phyloP scores from a whole-genome alignment of 2,888 invertebrate genomes.

The Dusona sp. region DNA sequence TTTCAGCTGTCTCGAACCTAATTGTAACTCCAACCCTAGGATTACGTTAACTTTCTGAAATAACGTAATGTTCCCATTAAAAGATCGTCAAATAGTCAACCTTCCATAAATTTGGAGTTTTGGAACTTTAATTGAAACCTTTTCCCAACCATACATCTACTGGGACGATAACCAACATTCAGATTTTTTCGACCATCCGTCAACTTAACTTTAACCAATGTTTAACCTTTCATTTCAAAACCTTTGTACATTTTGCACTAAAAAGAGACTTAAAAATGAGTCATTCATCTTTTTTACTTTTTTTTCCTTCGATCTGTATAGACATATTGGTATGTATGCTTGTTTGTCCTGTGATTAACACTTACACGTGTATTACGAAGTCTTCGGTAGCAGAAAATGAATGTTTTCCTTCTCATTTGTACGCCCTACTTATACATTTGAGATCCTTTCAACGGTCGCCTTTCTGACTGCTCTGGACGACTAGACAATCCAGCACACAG shows the following conservation, averaged over 20 bases:
- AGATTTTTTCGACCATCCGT: neutral
- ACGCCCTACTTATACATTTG: constrained; percentile 34
- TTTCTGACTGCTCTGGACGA: neutral
- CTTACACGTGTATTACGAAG: constrained; percentile 72
- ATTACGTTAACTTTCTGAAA: no score
- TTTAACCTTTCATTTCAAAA: neutral
- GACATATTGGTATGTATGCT: constrained; percentile 72
- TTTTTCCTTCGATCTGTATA: neutral
- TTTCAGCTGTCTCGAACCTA: no score
- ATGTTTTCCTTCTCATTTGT: neutral
- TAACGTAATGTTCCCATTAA: no score
- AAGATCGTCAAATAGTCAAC: no score
- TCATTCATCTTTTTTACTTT: neutral
- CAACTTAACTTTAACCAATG: neutral
- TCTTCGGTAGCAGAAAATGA: constrained; percentile 60
- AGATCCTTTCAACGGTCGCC: constrained; percentile 6
- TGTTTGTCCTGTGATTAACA: constrained; percentile 82
- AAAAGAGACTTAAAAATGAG: neutral
- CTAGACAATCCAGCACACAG: neutral
- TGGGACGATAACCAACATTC: neutral
- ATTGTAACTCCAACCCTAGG: no score
- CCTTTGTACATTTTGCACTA: neutral
- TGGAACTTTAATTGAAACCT: no score
- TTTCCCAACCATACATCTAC: no score
- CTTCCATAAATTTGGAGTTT: no score